Evolutionary conservation across 2,888 invertebrate species (phyloP).

Genomic region (Euspilapteryx auroguttella): DNA sequence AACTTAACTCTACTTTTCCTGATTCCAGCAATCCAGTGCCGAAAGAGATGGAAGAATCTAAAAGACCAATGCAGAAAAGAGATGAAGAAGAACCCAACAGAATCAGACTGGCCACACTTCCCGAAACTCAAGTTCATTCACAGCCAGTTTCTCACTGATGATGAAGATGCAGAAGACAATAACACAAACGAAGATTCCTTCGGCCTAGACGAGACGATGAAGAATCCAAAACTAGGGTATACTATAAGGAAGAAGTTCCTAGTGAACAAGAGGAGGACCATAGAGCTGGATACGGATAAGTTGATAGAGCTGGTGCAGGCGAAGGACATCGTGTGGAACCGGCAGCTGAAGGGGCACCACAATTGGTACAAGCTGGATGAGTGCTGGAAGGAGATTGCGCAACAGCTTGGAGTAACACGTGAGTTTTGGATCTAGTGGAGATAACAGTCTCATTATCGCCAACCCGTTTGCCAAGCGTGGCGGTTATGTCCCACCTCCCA

Average conservation of each 20-base stretch:
- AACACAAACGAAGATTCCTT: slow-evolving; percentile 42
- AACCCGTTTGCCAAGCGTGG: no score
- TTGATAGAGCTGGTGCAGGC: slow-evolving; percentile 36
- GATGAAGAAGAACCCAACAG: slow-evolving; percentile 38
- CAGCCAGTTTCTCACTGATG: slow-evolving; percentile 40
- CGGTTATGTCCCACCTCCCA: no score
- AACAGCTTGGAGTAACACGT: slow-evolving; percentile 44
- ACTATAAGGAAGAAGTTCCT: slow-evolving; percentile 45
- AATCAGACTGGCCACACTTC: slow-evolving; percentile 50
- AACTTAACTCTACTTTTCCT: no score
- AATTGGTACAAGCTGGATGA: slow-evolving; percentile 53
- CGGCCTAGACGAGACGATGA: slow-evolving; percentile 37
- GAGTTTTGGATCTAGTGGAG: slow-evolving; percentile 22
- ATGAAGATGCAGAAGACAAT: slow-evolving; percentile 36
- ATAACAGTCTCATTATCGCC: no score
- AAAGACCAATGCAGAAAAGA: slow-evolving; percentile 54
- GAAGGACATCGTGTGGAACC: slow-evolving; percentile 46
- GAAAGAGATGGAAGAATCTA: slow-evolving; percentile 52
- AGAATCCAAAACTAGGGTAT: slow-evolving; percentile 42
- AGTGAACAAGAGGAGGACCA: slow-evolving; percentile 42
- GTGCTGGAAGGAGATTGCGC: slow-evolving; percentile 47
- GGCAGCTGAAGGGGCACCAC: slow-evolving; percentile 45
- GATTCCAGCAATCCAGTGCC: slow-evolving; percentile 43
- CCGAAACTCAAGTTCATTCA: slow-evolving; percentile 41
- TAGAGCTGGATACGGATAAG: slow-evolving; percentile 45